Evolutionary conservation across 2,888 invertebrate species (phyloP), one percentile per base, ranked within the genome.

Genomic region (Dicyrtomina minuta): DNA sequence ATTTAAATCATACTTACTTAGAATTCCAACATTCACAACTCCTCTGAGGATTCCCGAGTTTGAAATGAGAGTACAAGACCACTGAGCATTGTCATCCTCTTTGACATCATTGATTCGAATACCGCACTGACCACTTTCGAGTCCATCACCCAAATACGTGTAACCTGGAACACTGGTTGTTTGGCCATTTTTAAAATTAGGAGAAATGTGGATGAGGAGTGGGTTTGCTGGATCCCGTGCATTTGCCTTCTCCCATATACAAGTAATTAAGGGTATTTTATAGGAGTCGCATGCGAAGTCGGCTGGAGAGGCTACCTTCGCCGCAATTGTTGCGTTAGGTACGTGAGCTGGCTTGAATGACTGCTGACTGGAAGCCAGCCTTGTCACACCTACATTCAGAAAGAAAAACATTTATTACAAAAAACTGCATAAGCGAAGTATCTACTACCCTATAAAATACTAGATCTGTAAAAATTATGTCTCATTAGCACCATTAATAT

Each of bases 201-300:
- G 3, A 12, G 22, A 13, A 26, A 70, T 58, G 1, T 22, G 24
- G 39, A 70, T 61, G 5, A 59, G 13, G 3, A 39, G 20, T 3
- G 27, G 64, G 12, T 1, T 2, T n/a, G 17, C n/a, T 22, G 12
- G 46, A 26, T 33, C 55, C 8, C 24, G 39, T 12, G n/a, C 4
- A 8, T 20, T 33, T n/a, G 39, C 39, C 24, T 70, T 59, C 55
- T 77, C 77, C 77, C 77, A 77, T 27, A 74, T 27, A 46, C 77
- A 77, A 17, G 22, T 53, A 4, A 33, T 43, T 12, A 77, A 46
- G 3, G 76, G 75, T 1, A 68, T 33, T 59, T 72, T 72, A 56
- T 70, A 68, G 22, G 75, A 72, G 58, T 71, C 71, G 56, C 77
- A 77, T 6, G 75, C 62, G 68, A 77, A 72, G 66, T 76, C 75